phyloP scores from a whole-genome alignment of 2,113 vertebrate species.

The Protobothrops flavoviridis region DNA sequence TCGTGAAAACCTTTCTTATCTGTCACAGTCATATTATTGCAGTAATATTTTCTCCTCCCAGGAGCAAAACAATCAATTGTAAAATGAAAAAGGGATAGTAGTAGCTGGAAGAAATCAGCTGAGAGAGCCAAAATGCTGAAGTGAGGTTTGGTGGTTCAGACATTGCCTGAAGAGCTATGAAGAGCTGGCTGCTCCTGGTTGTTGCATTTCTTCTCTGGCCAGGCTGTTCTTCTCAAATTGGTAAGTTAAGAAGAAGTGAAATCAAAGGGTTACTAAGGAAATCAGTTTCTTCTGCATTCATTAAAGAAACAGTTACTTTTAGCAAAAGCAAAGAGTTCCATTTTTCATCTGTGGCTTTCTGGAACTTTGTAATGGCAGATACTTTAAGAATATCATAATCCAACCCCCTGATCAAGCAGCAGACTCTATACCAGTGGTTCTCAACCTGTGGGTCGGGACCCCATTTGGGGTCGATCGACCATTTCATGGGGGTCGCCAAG shows the following conservation, averaged over 20 bases:
- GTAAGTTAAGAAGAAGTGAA: neutral
- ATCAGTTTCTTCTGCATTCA: neutral
- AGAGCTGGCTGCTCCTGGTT: neutral
- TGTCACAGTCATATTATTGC: neutral
- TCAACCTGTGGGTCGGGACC: too few species aligned
- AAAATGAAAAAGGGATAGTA: neutral
- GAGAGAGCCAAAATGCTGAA: neutral
- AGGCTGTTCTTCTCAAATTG: neutral
- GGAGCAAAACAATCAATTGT: too few species aligned
- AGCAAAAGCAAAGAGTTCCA: too few species aligned
- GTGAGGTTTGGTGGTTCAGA: neutral
- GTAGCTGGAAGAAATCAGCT: neutral
- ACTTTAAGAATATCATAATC: too few species aligned
- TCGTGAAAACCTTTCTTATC: too few species aligned
- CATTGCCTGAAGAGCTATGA: neutral
- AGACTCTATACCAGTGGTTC: neutral
- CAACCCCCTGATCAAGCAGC: too few species aligned
- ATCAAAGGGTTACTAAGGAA: neutral
- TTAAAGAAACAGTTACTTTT: neutral
- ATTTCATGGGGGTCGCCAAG: too few species aligned
- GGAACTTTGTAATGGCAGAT: too few species aligned
- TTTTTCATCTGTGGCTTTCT: too few species aligned
- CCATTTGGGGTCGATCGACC: too few species aligned
- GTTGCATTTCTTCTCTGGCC: neutral
- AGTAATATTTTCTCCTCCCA: neutral